Evolutionary conservation across 2,113 vertebrate species (phyloP).

Genomic region (Rafetus swinhoei): DNA sequence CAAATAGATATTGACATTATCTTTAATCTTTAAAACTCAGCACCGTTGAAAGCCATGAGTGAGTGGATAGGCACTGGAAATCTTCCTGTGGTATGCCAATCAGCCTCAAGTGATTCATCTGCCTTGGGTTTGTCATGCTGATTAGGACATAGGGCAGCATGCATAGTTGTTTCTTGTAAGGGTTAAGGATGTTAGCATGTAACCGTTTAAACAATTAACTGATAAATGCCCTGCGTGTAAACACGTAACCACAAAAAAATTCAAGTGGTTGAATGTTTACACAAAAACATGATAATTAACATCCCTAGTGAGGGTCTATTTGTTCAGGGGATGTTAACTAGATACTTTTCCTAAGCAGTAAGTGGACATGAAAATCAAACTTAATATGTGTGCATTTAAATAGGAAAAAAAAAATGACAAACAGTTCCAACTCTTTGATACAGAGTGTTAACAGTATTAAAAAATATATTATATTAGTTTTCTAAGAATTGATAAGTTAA

Average conservation of each 20-base stretch:
- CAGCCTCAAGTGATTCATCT: background rate
- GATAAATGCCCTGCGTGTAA: too few species aligned
- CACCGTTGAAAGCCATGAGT: background rate
- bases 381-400: background rate
- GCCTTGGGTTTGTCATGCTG: background rate
- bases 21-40: background rate
- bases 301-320: background rate
- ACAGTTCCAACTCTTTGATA: too few species aligned
- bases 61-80: background rate
- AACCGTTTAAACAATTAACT: too few species aligned
- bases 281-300: too few species aligned
- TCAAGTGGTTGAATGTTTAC: too few species aligned
- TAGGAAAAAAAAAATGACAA: too few species aligned
- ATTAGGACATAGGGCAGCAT: background rate
- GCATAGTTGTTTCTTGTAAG: background rate
- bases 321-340: background rate
- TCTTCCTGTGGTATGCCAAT: background rate
- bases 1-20: background rate
- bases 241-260: too few species aligned
- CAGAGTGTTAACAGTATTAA: background rate
- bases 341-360: background rate
- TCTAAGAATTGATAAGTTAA: background rate
- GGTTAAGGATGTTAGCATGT: too few species aligned
- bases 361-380: background rate
- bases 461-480: background rate